phyloP scores from a whole-genome alignment of 2,888 invertebrate genomes.

The Bibio marci region DNA sequence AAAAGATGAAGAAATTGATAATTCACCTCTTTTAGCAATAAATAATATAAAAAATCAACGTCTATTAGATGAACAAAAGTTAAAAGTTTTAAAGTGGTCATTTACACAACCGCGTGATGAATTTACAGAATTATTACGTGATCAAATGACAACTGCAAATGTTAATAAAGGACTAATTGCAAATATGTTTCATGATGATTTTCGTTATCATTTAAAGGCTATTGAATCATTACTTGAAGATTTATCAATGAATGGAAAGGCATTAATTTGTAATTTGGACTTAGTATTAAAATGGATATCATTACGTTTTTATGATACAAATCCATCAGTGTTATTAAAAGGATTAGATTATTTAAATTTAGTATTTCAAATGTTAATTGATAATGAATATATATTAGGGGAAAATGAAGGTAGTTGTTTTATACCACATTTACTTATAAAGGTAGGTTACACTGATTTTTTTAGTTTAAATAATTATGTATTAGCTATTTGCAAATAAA shows the following conservation, averaged over 20 bases:
- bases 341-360: slow-evolving; percentile 80
- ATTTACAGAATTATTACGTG: slow-evolving; percentile 79
- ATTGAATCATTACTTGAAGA: slow-evolving; percentile 80
- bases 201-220: slow-evolving; percentile 86
- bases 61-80: slow-evolving; percentile 81
- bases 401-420: slow-evolving; percentile 88
- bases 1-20: slow-evolving; percentile 74
- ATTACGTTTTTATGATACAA: slow-evolving; percentile 93
- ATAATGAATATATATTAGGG: slow-evolving; percentile 66
- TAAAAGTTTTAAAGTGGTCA: slow-evolving; percentile 90
- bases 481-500: background rate
- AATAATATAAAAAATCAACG: slow-evolving; percentile 86
- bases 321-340: slow-evolving; percentile 90
- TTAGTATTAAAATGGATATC: slow-evolving; percentile 93
- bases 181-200: slow-evolving; percentile 92
- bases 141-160: slow-evolving; percentile 77
- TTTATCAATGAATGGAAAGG: slow-evolving; percentile 55
- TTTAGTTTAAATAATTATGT: too few relatives aligned
- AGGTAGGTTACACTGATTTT: slow-evolving; percentile 36
- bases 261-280: slow-evolving; percentile 80
- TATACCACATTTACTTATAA: slow-evolving; percentile 84
- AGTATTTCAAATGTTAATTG: slow-evolving; percentile 66
- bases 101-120: slow-evolving; percentile 86
- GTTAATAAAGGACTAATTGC: slow-evolving; percentile 72
- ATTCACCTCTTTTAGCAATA: slow-evolving; percentile 55